Base-by-base conservation (phyloP, 1,140 invertebrate species). In the Aphis gossypii region DNA sequence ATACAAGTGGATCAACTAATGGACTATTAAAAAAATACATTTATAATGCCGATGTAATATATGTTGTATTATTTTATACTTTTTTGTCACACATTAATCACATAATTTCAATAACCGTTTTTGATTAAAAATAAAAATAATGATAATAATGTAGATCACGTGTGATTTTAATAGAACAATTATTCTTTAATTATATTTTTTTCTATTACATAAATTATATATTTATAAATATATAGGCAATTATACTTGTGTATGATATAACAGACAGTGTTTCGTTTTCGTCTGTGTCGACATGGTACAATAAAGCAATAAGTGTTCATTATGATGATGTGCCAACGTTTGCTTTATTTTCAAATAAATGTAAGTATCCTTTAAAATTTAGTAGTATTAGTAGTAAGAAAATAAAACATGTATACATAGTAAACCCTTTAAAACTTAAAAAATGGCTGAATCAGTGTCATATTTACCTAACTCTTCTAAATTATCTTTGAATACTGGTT, bases 11-110 rank as follows among this genome's bases (percentile, higher is more conserved):
- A 20, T 96, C 97, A 76, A 96, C 96, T 89, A 97, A 97, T 23
- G 95, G 96, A 86, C 98, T 99, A 97, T 95, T 98, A n/a, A 96
- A 97, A 92, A 98, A 98, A 95, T 98, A 98, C 95, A 95, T 98
- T 46, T 98, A 97, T 95, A 97, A 96, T 94, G 97, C 97, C 87
- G 96, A 98, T 96, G 98, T 98, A 96, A 96, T 44, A 51, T n/a
- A 21, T 88, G 9, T 20, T 84, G n/a, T 68, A 60, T 46, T 82
- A 9, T 82, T 41, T 35, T 88, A 48, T 35, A n/a, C 6, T 48
- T 20, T 20, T 88, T 46, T 84, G 23, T 41, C 25, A 46, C 30
- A 5, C 23, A 35, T 51, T 89, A 54, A 90, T 90, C 20, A 21
- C 11, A n/a, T 4, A 92, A 83, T n/a, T 30, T 38, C 14, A 83